A percentile compares a stretch with the other conserved stretches of the same genome.
phyloP scores from a whole-genome alignment of 2,113 vertebrate species.

The Aphelocoma coerulescens region DNA sequence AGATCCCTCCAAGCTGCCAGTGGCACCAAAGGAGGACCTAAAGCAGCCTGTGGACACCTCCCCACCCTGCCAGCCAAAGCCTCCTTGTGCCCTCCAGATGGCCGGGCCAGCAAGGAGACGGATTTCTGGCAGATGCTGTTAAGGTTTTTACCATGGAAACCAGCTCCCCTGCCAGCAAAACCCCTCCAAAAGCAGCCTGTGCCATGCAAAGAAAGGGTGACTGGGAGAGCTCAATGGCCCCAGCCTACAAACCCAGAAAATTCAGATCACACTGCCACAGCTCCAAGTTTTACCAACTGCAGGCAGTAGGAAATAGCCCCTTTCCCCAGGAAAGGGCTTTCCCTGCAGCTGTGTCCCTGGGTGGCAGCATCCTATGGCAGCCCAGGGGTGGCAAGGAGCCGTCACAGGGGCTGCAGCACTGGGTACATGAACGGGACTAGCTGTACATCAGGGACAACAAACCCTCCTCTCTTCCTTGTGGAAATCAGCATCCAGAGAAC shows the following conservation, averaged over 20 bases:
- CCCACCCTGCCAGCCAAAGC: not conserved
- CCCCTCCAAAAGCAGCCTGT: not conserved
- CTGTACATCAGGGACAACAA: not conserved
- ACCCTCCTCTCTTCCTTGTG: not conserved
- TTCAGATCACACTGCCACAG: not conserved
- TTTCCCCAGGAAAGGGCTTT: not conserved
- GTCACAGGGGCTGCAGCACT: not conserved
- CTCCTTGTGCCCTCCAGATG: constrained; percentile 12
- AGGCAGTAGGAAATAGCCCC: not conserved
- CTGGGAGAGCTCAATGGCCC: not conserved
- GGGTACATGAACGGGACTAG: fast-evolving
- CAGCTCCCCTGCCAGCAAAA: not conserved
- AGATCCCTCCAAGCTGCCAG: fast-evolving
- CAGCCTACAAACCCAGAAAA: not conserved
- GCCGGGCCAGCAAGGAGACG: not conserved
- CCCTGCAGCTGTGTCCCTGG: not conserved
- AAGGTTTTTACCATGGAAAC: constrained; percentile 41
- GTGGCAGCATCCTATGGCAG: not conserved
- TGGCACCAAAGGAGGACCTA: fast-evolving
- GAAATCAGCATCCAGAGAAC: not conserved
- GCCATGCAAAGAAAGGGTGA: not conserved
- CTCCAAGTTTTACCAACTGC: fast-evolving
- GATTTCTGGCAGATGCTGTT: constrained; percentile 35
- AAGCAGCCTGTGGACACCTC: not conserved
- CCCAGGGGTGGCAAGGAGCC: not conserved